These are phyloP conservation scores for Spatulosminthurus flaviceps DNA, from an alignment of 2,888 invertebrate genomes.

Conservation along the genomic window DNA sequence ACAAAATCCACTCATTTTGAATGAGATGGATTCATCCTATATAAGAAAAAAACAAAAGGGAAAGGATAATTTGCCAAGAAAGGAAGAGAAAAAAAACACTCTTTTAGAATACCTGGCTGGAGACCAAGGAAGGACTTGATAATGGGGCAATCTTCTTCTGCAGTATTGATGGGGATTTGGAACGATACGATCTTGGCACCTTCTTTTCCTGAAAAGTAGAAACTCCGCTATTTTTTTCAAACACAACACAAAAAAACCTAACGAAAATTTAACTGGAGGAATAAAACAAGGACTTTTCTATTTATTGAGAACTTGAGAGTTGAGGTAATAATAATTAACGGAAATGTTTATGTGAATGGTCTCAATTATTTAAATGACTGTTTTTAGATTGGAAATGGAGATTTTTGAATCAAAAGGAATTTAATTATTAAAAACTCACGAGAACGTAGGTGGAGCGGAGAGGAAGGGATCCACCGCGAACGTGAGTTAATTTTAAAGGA, in stretches of 20 bases:
- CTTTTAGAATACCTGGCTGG: neutral
- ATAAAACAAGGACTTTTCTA: no score
- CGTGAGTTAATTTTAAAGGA: conserved; percentile 16
- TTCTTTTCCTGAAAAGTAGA: neutral
- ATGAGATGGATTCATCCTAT: no score
- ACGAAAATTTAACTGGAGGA: no score
- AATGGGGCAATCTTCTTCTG: conserved; percentile 9
- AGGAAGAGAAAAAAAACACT: neutral
- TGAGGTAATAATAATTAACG: no score
- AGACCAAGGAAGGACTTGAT: conserved; percentile 1
- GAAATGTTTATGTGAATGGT: no score
- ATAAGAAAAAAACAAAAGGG: no score
- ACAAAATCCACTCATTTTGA: no score
- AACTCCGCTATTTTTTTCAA: neutral
- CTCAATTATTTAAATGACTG: no score
- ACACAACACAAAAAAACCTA: no score
- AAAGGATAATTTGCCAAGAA: neutral
- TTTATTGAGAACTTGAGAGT: no score
- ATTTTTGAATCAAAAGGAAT: neutral
- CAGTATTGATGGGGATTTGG: conserved; percentile 11
- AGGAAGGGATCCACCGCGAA: conserved; percentile 31
- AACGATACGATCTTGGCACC: conserved; percentile 11
- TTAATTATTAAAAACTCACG: neutral
- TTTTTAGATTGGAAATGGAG: no score
- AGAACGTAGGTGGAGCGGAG: conserved; percentile 31